Conservation (phyloP, 2,113 vertebrate genomes). For the Micronycteris hirsuta region DNA sequence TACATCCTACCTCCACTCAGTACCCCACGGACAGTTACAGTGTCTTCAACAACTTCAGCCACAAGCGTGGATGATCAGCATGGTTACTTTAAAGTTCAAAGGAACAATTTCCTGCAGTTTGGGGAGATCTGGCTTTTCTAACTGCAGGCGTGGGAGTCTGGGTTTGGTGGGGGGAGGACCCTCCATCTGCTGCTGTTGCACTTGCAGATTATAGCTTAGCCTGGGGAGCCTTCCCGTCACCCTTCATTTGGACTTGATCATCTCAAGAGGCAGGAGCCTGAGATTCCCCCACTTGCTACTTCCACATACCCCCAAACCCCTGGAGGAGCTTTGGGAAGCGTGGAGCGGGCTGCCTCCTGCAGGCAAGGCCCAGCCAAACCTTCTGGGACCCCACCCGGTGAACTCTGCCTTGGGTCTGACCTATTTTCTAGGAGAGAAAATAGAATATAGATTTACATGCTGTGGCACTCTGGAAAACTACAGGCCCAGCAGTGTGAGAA, state of each 20-base stretch:
- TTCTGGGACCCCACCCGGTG: constrained; percentile 61
- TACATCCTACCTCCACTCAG: background rate
- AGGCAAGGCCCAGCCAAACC: constrained; percentile 19
- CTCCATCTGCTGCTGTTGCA: too few species aligned
- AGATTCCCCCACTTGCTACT: background rate
- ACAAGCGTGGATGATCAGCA: background rate
- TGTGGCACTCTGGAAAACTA: constrained; percentile 60
- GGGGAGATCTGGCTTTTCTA: background rate
- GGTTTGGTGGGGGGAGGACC: background rate
- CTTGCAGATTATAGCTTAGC: background rate
- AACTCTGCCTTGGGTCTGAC: constrained; percentile 68
- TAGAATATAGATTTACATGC: constrained; percentile 69
- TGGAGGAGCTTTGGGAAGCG: constrained; percentile 51
- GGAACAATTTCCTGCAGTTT: background rate
- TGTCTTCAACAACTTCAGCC: background rate
- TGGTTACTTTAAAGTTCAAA: background rate
- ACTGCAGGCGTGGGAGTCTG: background rate
- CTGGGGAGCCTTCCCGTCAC: background rate
- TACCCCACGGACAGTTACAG: rapidly evolving
- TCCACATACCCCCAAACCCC: background rate
- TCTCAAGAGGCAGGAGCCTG: background rate
- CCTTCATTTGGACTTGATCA: background rate
- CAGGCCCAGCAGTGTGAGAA: constrained; percentile 58
- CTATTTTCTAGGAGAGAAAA: constrained; percentile 72
- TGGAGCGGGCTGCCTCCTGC: background rate